Evolutionary conservation across 1,140 invertebrate genomes (phyloP).

Genomic region (Drosophila seguyi): DNA sequence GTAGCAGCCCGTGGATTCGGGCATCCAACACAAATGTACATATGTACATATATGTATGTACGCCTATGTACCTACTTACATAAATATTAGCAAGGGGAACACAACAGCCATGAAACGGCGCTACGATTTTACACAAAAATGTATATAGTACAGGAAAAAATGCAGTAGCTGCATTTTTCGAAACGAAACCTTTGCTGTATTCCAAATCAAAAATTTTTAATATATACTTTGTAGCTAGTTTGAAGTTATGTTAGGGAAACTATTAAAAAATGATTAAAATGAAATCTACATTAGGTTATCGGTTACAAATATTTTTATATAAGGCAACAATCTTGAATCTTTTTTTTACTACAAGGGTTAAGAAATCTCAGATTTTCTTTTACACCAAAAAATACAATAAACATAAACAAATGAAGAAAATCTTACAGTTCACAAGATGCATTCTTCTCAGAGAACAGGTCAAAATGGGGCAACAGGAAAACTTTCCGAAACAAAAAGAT

Average conservation of each 20-base stretch:
- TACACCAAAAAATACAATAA: background rate
- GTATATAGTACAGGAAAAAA: slow-evolving; percentile 2
- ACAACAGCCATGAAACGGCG: slow-evolving; percentile 54
- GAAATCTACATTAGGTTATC: background rate
- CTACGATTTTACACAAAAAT: slow-evolving; percentile 51
- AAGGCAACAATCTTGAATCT: background rate
- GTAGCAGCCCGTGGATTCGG: slow-evolving; percentile 66
- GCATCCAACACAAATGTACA: slow-evolving; percentile 33
- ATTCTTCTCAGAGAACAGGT: background rate
- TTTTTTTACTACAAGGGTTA: background rate
- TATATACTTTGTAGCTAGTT: background rate
- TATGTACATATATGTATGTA: slow-evolving; percentile 11
- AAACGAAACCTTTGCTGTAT: background rate
- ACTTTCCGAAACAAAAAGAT: background rate
- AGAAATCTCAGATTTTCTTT: too few relatives aligned
- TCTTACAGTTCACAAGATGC: background rate
- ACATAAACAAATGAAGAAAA: background rate
- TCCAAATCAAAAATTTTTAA: background rate
- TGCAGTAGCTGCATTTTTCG: slow-evolving; percentile 7
- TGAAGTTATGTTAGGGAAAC: background rate
- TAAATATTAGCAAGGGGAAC: slow-evolving; percentile 43
- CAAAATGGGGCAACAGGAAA: background rate
- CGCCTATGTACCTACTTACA: slow-evolving; percentile 27
- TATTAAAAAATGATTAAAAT: background rate
- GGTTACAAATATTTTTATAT: background rate